phyloP scores from a whole-genome alignment of 2,888 invertebrate species.

The Drosophila buzzatii region DNA sequence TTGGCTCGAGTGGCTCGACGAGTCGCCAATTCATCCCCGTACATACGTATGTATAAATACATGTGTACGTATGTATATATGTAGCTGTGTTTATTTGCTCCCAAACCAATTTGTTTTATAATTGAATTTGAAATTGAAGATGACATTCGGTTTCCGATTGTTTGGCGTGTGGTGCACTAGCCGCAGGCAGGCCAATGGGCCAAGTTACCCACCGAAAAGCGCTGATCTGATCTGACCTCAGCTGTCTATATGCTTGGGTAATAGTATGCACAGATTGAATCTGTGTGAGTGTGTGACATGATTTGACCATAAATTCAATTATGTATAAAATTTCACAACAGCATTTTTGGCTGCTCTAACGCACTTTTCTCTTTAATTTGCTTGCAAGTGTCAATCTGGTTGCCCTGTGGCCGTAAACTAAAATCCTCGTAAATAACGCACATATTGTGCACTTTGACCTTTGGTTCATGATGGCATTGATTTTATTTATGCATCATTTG shows the following conservation, averaged over 20 bases:
- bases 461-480: constrained; percentile 66
- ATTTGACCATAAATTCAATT: constrained; percentile 78
- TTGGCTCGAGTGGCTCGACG: constrained; percentile 53
- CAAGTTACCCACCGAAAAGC: constrained; percentile 20
- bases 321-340: constrained; percentile 82
- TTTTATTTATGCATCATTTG: constrained; percentile 76
- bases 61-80: constrained; percentile 19
- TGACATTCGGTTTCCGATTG: constrained; percentile 82
- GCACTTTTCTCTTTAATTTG: constrained; percentile 80
- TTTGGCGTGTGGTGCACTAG: constrained; percentile 72
- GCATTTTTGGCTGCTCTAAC: constrained; percentile 63
- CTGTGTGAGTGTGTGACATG: constrained; percentile 30
- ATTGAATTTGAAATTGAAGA: constrained; percentile 85
- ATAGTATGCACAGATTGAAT: constrained; percentile 68
- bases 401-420: constrained; percentile 51
- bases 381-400: constrained; percentile 68
- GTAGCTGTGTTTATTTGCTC: constrained; percentile 68
- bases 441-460: constrained; percentile 62
- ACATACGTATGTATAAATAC: constrained; percentile 21
- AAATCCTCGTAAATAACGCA: constrained; percentile 30
- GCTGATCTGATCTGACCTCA: constrained; percentile 54
- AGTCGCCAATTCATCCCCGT: constrained; percentile 6
- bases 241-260: constrained; percentile 58
- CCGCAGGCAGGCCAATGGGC: constrained; percentile 67
- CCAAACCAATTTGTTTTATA: constrained; percentile 83